Base-by-base conservation (phyloP, 2,113 vertebrate species). In the Prionailurus viverrinus region DNA sequence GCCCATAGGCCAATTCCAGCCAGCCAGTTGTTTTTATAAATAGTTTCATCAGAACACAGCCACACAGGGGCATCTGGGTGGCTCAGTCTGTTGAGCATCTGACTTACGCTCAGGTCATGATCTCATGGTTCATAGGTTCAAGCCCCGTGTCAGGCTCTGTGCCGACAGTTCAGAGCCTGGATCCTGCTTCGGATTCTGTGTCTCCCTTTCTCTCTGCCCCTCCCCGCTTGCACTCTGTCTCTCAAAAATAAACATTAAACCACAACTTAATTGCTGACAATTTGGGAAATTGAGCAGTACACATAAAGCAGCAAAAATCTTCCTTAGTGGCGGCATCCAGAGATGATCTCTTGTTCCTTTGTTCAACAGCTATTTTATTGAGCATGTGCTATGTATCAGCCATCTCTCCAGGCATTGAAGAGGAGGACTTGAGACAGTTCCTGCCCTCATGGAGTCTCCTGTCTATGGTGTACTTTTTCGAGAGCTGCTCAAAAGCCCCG, bases 31-130 rank as follows among this genome's bases (percentile, higher is more conserved):
- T 78, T 92, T 93, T 82, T 84, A 84, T 48, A 81, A 91, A 83
- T 84, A 83, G 36, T 65, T 98, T 94, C 73, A 91, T 65, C 90
- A 53, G 48, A 55, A 95, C 82, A 94, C 23, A 91, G 55, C 13
- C 61, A 69, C 27, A 21, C n/a, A 58, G 55, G 55, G 55, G 55
- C 55, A 58, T 7, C 55, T 21, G 55, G 55, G 19, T 58, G 55
- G 7, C 19, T 58, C 19, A 58, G 55, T 58, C 55, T 6, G 55
- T 58, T 58, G 55, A 58, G 55, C 55, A 21, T 58, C 55, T 58
- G 55, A 58, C 55, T 58, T 58, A 21, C 0, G 55, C 55, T 58
- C 19, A 58, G 21, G 55, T 58, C 55, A 58, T 21, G 55, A 58
- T 58, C 55, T 58, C 55, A 58, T 58, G 15, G 55, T 58, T 58